phyloP scores from a whole-genome alignment of 2,888 invertebrate genomes.

The Phyllotreta striolata region DNA sequence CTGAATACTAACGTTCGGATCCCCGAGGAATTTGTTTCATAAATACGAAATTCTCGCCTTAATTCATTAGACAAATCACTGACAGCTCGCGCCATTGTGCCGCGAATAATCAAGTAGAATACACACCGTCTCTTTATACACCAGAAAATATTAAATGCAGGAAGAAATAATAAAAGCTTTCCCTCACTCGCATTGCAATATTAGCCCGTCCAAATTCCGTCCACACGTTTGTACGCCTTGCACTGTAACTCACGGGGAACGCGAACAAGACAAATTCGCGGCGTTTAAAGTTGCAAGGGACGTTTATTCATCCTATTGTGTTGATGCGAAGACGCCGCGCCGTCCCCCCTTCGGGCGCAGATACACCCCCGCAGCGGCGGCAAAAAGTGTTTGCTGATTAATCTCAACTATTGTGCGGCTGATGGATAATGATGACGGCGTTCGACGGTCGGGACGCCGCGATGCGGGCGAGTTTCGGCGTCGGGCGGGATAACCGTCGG shows the following conservation, averaged over 20 bases:
- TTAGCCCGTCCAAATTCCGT: no score
- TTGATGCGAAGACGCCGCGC: conserved; percentile 11
- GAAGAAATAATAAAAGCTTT: no score
- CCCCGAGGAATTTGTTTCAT: conserved; percentile 26
- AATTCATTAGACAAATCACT: conserved; percentile 27
- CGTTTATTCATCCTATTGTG: conserved; percentile 53
- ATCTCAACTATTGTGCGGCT: conserved; percentile 36
- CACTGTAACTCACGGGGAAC: conserved; percentile 5
- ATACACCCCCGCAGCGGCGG: conserved; percentile 30
- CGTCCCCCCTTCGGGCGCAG: conserved; percentile 30
- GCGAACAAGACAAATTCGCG: conserved; percentile 51
- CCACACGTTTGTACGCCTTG: no score
- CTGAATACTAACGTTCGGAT: conserved; percentile 24
- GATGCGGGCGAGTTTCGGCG: conserved; percentile 12
- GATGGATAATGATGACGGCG: conserved; percentile 33
- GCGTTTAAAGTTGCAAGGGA: conserved; percentile 52
- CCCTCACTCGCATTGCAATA: no score
- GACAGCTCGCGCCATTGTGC: conserved; percentile 24
- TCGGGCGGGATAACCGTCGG: no score
- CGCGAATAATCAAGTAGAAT: conserved; percentile 21
- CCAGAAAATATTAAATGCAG: no score
- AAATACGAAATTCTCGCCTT: conserved; percentile 28
- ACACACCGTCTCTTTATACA: no score
- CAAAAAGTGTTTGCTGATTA: conserved; percentile 41
- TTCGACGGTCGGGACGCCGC: conserved; percentile 19